Base-by-base conservation (phyloP, 2,797 vertebrate genomes). In the Lepus townsendii region DNA sequence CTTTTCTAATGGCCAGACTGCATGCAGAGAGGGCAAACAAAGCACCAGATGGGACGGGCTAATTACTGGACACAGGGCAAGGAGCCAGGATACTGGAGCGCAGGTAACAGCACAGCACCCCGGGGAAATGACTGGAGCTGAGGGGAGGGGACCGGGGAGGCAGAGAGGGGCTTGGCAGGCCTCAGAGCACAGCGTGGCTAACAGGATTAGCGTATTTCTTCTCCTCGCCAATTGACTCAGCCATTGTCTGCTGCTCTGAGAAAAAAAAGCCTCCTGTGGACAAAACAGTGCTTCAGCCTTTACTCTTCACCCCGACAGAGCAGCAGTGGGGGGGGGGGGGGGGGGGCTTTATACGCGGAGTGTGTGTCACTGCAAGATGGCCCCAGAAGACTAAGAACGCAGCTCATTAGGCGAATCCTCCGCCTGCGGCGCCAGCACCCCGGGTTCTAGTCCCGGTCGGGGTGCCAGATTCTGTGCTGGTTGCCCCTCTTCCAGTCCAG, bases 141-240 rank as follows among this genome's bases (percentile, higher is more conserved):
- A 62, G 42, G 77, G 38, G 2, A 1, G 20, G 83, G 65, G 6
- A 17, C 26, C 32, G 0, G 0, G n/a, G 88, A 82, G 78, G 76
- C 47, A 32, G 14, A 88, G 88, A 24, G 62, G 71, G 91, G 38
- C 85, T 16, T 13, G 65, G 17, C 72, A 32, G 73, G 32, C 87
- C 84, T 80, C 86, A 1, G 5, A 22, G 90, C 50, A 7, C 72
- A 32, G 92, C n/a, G 88, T 91, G 90, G 92, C 96, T 97, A 97
- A 97, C 69, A 93, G 93, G 97, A 97, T 97, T 96, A 96, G 5
- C 9, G 13, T 86, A 35, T 83, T 83, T 79, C 80, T 75, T 35
- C 73, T 32, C 57, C 57, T 68, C 3, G 14, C 88, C 76, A 3
- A 30, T 50, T 63, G 82, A 68, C 66, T 69, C 90, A 26, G 11